A percentile compares a stretch with the other conserved stretches of the same genome.
phyloP scores from a whole-genome alignment of 2,888 invertebrate genomes.

The Boloria selene region DNA sequence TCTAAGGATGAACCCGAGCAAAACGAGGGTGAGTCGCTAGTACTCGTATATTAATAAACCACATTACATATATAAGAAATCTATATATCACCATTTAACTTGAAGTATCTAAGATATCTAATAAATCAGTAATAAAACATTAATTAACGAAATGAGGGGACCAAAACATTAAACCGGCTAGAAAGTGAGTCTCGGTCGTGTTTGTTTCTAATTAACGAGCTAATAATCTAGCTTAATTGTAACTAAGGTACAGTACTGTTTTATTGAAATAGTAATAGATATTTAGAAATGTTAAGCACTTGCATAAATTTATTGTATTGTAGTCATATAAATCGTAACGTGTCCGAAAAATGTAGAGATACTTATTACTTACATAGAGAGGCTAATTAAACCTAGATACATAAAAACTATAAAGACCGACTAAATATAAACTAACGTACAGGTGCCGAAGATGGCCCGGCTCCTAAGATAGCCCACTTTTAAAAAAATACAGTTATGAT shows the following conservation, averaged over 20 bases:
- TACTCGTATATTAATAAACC: not conserved
- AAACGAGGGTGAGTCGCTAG: too few species aligned
- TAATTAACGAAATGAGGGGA: constrained; percentile 22
- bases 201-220: constrained; percentile 23
- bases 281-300: constrained; percentile 2
- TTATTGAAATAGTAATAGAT: constrained; percentile 15
- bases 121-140: constrained; percentile 20
- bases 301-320: not conserved
- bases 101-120: constrained; percentile 18
- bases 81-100: constrained; percentile 6
- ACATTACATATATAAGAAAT: constrained; percentile 13
- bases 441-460: too few species aligned
- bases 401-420: too few species aligned
- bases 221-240: constrained; percentile 22
- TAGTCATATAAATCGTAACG: not conserved
- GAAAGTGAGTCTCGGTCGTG: constrained; percentile 20
- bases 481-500: too few species aligned
- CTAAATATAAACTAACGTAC: too few species aligned
- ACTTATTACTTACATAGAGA: too few species aligned
- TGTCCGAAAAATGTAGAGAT: too few species aligned
- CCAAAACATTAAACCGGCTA: constrained; percentile 19
- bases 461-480: too few species aligned
- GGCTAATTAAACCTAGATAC: too few species aligned
- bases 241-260: constrained; percentile 18
- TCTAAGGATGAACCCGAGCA: too few species aligned